Base-by-base conservation (phyloP, 2,797 vertebrate species). In the Podarcis lilfordi region DNA sequence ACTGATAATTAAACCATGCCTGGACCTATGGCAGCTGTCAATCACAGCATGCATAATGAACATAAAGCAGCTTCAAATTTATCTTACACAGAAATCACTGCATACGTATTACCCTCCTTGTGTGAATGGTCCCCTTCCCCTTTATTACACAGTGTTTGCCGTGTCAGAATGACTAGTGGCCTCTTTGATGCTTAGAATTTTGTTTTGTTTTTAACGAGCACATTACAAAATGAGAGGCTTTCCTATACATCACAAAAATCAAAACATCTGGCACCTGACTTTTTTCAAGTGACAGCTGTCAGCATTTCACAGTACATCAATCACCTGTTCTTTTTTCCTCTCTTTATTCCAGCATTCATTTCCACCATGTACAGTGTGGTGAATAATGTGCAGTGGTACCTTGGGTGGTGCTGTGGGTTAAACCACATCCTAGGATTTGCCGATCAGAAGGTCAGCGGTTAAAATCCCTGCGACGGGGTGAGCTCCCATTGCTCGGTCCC, bases 231-330 rank as follows among this genome's bases (percentile, higher is more conserved):
- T 15, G 23, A 59, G 35, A 29, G 37, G 2, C n/a, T 78, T 84
- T 68, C 37, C 35, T 59, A 10, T 59, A 35, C 40, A 19, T 27
- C 66, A 64, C 27, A 88, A 68, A 69, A 88, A 43, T 71, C 64
- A 61, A 72, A 79, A 71, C 29, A n/a, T 72, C 66, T 61, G 32
- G 43, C n/a, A 40, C 66, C 8, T 35, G 19, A 25, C 43, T 71
- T n/a, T 69, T 81, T 69, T 84, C 43, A 55, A 88, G 66, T 72
- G 82, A 59, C 66, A 61, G 82, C 76, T 88, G 87, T 19, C 45
- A 79, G 66, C 66, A 61, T 17, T 43, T 55, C 75, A 76, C 71
- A 82, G 77, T 35, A 21, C 43, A 40, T 79, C 66, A 84, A 19
- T 80, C 64, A 78, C 19, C 21, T 23, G 32, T 71, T 45, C 64